phyloP scores from a whole-genome alignment of 2,113 vertebrate species.

The Phocoena phocoena region DNA sequence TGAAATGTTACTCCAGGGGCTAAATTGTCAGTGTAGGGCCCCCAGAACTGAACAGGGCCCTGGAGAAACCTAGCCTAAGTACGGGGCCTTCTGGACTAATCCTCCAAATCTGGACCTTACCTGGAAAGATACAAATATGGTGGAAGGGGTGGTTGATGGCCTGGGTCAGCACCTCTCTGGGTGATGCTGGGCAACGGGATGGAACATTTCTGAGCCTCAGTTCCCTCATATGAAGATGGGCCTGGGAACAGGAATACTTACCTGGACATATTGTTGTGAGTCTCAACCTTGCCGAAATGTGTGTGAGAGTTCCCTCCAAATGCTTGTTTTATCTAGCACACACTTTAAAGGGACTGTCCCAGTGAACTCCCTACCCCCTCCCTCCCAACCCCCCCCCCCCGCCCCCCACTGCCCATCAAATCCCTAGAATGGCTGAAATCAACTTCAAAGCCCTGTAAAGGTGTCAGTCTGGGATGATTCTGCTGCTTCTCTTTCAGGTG shows the following conservation, averaged over 20 bases:
- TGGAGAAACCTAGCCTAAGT: neutral
- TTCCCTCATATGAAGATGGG: neutral
- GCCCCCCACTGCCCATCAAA: neutral
- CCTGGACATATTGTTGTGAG: neutral
- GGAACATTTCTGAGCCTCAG: neutral
- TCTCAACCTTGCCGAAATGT: neutral
- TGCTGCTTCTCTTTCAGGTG: conserved; percentile 83
- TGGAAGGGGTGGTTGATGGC: accelerated
- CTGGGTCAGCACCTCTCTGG: neutral
- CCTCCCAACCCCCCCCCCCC: too few species aligned
- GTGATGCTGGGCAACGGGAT: accelerated
- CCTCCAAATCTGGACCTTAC: neutral
- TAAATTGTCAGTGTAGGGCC: neutral
- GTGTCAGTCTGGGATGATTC: neutral
- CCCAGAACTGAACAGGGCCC: neutral
- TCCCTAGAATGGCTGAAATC: neutral
- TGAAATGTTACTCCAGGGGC: neutral
- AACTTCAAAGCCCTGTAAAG: neutral
- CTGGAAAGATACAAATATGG: neutral
- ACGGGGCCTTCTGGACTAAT: neutral
- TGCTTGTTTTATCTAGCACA: accelerated
- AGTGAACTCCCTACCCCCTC: accelerated
- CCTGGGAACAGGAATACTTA: neutral
- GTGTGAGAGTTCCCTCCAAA: neutral
- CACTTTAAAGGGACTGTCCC: neutral